These are phyloP conservation scores for Eupleurogrammus muticus DNA, from an alignment of 2,797 vertebrate genomes.

Conservation along the genomic window DNA sequence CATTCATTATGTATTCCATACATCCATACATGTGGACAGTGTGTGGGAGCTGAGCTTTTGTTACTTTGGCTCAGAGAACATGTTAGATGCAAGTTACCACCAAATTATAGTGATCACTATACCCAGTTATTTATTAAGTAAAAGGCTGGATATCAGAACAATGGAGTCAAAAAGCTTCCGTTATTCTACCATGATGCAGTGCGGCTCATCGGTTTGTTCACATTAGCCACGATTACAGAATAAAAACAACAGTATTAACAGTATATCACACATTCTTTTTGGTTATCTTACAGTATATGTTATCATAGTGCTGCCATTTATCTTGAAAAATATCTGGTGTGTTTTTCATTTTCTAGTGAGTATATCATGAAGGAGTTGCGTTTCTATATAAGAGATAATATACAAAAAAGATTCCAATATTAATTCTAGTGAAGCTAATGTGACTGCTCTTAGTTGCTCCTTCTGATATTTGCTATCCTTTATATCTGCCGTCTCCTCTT, in stretches of 20 bases:
- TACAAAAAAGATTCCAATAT: no score
- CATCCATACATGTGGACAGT: not conserved
- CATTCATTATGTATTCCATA: not conserved
- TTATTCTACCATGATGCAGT: not conserved
- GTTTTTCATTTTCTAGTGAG: no score
- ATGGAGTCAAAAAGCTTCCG: not conserved
- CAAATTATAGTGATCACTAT: not conserved
- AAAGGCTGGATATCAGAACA: no score
- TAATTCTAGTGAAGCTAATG: not conserved
- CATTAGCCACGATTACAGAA: not conserved
- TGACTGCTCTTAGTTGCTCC: not conserved
- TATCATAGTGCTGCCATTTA: not conserved
- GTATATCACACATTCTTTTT: not conserved
- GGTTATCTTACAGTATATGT: no score
- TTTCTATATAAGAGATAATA: no score
- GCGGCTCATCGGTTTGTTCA: not conserved
- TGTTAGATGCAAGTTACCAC: not conserved
- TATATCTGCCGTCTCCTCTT: not conserved
- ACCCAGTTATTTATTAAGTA: not conserved
- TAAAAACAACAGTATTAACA: not conserved
- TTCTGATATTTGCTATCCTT: slow-evolving; percentile 5
- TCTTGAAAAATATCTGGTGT: no score
- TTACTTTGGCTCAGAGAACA: not conserved
- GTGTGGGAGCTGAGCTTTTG: not conserved
- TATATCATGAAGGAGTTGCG: no score